Percentiles rank a stretch among this genome's conserved stretches.
phyloP scores from a whole-genome alignment of 2,113 vertebrate species.

The Bettongia penicillata region DNA sequence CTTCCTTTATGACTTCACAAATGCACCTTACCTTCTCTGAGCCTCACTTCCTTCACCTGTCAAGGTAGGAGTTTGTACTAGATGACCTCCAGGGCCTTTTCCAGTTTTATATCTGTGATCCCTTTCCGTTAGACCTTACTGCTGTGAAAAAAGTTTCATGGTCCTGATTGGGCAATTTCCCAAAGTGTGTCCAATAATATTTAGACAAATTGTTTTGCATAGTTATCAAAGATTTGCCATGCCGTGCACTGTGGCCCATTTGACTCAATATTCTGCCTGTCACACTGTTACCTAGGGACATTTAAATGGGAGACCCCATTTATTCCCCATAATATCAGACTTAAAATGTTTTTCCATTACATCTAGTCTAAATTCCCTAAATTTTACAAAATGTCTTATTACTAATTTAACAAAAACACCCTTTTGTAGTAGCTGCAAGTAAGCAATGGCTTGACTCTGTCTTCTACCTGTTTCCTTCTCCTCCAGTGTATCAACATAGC shows the following conservation, averaged over 20 bases:
- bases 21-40: not conserved
- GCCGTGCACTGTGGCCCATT: not conserved
- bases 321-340: not conserved
- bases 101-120: not conserved
- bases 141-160: not conserved
- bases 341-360: not conserved
- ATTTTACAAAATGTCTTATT: not conserved
- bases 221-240: not conserved
- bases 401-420: not conserved
- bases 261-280: not conserved
- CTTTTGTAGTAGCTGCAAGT: not conserved
- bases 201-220: not conserved
- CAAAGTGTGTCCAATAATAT: not conserved
- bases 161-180: conserved; percentile 9
- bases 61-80: not conserved
- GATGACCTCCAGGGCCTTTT: not conserved
- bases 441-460: not conserved
- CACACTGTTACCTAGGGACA: not conserved
- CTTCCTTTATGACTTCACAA: not conserved
- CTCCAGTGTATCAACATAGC: not conserved
- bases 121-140: not conserved
- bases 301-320: not conserved
- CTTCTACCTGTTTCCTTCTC: not conserved
- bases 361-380: not conserved
- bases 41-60: not conserved